These are phyloP conservation scores for Troilus luridus DNA, from an alignment of 2,888 invertebrate genomes.

Conservation along the genomic window DNA sequence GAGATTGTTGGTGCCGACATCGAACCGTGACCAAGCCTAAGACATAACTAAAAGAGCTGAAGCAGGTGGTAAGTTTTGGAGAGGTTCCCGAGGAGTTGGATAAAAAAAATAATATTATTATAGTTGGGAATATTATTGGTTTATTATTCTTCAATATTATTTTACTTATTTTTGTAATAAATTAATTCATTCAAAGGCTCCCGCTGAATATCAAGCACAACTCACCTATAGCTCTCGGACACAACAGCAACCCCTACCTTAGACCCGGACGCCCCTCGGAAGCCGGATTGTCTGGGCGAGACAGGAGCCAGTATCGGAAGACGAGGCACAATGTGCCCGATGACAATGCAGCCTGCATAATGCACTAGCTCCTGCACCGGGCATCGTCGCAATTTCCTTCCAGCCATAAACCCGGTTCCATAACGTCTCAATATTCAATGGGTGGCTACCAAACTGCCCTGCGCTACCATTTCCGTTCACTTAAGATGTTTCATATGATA, in stretches of 20 bases:
- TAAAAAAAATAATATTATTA: no score
- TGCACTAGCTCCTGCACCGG: background rate
- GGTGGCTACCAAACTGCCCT: background rate
- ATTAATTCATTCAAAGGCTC: no score
- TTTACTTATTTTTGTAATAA: no score
- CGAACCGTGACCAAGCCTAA: no score
- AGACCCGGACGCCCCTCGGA: background rate
- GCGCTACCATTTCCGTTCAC: background rate
- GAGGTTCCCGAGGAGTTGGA: no score
- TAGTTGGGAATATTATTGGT: no score
- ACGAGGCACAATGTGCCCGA: background rate
- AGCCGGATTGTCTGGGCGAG: background rate
- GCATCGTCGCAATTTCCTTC: background rate
- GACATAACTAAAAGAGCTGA: no score
- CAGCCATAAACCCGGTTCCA: background rate
- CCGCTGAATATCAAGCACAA: background rate
- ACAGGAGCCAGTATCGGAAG: background rate
- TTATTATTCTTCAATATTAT: no score
- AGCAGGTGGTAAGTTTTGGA: no score
- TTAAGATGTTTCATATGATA: background rate
- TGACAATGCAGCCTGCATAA: slow-evolving; percentile 24
- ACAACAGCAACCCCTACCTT: background rate
- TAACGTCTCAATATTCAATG: background rate
- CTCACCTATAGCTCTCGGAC: background rate
- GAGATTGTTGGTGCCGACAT: no score